Evolutionary conservation across 1,140 invertebrate genomes (phyloP).

Genomic region (Bathynomus jamesi): DNA sequence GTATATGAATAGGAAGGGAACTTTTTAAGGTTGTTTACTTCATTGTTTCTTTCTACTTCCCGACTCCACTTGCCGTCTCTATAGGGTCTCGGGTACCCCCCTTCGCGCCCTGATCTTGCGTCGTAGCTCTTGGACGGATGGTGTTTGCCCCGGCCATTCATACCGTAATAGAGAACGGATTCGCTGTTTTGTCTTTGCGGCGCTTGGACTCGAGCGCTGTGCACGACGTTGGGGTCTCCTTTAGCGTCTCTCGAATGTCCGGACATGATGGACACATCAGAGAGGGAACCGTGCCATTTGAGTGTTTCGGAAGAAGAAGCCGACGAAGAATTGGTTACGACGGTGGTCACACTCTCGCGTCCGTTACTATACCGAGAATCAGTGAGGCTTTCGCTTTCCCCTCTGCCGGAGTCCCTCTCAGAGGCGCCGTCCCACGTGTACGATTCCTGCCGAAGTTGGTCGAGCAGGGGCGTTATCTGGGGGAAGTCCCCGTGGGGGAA

Average conservation of each 20-base stretch:
- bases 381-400: slow-evolving; percentile 36
- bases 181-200: slow-evolving; percentile 72
- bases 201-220: slow-evolving; percentile 67
- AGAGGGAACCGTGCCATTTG: slow-evolving; percentile 72
- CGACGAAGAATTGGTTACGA: slow-evolving; percentile 46
- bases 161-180: slow-evolving; percentile 58
- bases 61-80: slow-evolving; percentile 34
- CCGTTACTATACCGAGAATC: slow-evolving; percentile 43
- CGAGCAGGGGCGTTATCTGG: slow-evolving; percentile 63
- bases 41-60: slow-evolving; percentile 36
- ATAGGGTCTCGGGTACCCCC: slow-evolving; percentile 24
- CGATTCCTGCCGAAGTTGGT: slow-evolving; percentile 49
- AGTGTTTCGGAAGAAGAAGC: slow-evolving; percentile 62
- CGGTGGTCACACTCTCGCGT: slow-evolving; percentile 57
- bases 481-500: slow-evolving; percentile 53
- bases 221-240: slow-evolving; percentile 58
- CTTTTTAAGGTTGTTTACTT: slow-evolving; percentile 39
- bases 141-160: slow-evolving; percentile 9
- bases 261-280: slow-evolving; percentile 52
- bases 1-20: slow-evolving; percentile 40
- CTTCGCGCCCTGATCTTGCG: slow-evolving; percentile 18
- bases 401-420: slow-evolving; percentile 32
- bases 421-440: slow-evolving; percentile 32
- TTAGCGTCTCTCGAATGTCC: slow-evolving; percentile 37
- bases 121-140: slow-evolving; percentile 32